These are phyloP conservation scores for Agrypnus murinus DNA, from an alignment of 2,888 invertebrate species.

Conservation along the genomic window DNA sequence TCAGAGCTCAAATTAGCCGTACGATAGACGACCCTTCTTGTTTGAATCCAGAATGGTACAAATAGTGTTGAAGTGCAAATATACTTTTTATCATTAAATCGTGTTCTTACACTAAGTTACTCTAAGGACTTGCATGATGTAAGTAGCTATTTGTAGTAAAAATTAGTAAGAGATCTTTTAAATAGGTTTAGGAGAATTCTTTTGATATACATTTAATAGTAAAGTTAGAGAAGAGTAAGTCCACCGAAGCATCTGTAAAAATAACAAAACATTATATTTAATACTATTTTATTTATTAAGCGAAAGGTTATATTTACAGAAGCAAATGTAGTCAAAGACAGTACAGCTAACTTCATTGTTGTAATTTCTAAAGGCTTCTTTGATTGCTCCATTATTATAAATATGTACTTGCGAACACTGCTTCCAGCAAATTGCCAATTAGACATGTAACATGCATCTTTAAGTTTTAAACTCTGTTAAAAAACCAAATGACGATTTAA, in stretches of 20 bases:
- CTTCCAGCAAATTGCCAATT: conserved; percentile 48
- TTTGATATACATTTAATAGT: conserved; percentile 23
- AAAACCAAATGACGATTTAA: neutral
- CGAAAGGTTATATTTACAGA: conserved; percentile 29
- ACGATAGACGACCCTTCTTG: too few species aligned
- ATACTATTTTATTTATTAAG: neutral
- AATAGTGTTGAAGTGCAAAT: too few species aligned
- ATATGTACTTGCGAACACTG: conserved; percentile 36
- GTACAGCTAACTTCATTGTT: conserved; percentile 35
- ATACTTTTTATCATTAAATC: too few species aligned
- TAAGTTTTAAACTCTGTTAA: conserved; percentile 49
- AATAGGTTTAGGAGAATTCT: too few species aligned
- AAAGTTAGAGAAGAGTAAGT: conserved; percentile 36
- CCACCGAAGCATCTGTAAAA: conserved; percentile 36
- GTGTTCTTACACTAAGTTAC: too few species aligned
- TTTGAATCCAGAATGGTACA: too few species aligned
- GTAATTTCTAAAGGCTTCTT: conserved; percentile 46
- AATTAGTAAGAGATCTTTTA: too few species aligned
- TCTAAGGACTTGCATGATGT: too few species aligned
- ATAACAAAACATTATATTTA: neutral
- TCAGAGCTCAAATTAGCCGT: too few species aligned
- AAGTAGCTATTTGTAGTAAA: too few species aligned
- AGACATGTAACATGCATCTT: conserved; percentile 51
- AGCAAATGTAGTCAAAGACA: conserved; percentile 39
- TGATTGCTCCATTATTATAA: conserved; percentile 54